These are phyloP conservation scores for Anguilla anguilla DNA, from an alignment of 2,797 vertebrate species.

Conservation along the genomic window DNA sequence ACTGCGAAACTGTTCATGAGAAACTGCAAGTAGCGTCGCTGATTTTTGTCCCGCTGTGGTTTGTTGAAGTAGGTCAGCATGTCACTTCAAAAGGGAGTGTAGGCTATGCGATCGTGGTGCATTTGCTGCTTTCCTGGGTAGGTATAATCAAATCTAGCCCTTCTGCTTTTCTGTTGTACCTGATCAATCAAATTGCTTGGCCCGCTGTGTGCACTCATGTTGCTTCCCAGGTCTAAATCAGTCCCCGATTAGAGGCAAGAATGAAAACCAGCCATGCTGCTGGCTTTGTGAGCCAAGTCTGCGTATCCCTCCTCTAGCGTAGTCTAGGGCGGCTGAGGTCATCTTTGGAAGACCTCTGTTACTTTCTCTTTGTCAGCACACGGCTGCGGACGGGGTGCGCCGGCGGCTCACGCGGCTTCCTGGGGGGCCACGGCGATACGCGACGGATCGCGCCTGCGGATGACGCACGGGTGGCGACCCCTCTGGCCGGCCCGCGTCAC, in stretches of 20 bases:
- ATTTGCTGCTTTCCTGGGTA: background rate
- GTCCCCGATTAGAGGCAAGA: background rate
- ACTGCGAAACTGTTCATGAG: background rate
- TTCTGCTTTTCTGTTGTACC: background rate
- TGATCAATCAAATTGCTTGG: background rate
- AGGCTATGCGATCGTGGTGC: background rate
- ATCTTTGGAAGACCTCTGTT: background rate
- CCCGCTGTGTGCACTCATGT: background rate
- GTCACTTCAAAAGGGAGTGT: background rate
- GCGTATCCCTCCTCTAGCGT: background rate
- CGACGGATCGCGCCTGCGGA: background rate
- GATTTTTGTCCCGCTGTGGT: background rate
- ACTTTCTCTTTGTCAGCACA: background rate
- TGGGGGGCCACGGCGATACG: background rate
- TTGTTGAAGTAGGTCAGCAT: slow-evolving; percentile 24
- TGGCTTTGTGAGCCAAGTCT: background rate
- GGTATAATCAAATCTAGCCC: background rate
- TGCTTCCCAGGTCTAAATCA: background rate
- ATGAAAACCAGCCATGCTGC: background rate
- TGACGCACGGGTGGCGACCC: background rate
- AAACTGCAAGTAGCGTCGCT: slow-evolving; percentile 23
- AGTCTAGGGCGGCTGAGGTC: background rate
- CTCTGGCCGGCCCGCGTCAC: background rate
- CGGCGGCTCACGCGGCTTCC: background rate
- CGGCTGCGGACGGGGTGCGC: background rate